Conservation (phyloP, 2,888 invertebrate species). For the Troglohyphantes excavatus region DNA sequence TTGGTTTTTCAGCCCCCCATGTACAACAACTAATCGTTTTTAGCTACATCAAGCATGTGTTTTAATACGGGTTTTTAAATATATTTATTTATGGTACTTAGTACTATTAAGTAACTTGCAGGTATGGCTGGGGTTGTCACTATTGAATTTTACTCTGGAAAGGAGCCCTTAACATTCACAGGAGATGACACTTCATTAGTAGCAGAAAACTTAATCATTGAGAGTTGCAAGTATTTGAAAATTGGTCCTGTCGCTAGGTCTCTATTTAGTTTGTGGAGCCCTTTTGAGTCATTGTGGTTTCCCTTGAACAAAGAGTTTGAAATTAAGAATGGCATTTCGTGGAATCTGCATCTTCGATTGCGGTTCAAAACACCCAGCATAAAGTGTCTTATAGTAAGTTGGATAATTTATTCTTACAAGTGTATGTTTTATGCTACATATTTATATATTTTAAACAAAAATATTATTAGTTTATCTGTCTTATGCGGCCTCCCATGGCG, state of each 20-base stretch:
- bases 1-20: no score
- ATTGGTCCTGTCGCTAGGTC: constrained; percentile 90
- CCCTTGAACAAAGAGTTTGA: constrained; percentile 86
- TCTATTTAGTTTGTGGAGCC: constrained; percentile 89
- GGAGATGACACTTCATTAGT: constrained; percentile 39
- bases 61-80: no score
- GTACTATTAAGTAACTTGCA: not conserved
- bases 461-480: no score
- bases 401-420: not conserved
- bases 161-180: constrained; percentile 46
- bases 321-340: constrained; percentile 85
- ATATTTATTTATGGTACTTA: no score
- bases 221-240: constrained; percentile 87
- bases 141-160: constrained; percentile 58
- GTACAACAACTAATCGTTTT: no score
- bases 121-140: constrained; percentile 45
- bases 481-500: no score
- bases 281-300: constrained; percentile 87
- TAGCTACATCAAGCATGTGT: no score
- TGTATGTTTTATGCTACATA: not conserved
- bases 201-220: constrained; percentile 88
- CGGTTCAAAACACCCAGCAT: constrained; percentile 89
- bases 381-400: constrained; percentile 79
- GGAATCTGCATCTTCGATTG: constrained; percentile 88
- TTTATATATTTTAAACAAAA: no score